Evolutionary conservation across 2,113 vertebrate species (phyloP), one percentile per base, ranked within the genome.

Genomic region (Tangachromis dhanisi): DNA sequence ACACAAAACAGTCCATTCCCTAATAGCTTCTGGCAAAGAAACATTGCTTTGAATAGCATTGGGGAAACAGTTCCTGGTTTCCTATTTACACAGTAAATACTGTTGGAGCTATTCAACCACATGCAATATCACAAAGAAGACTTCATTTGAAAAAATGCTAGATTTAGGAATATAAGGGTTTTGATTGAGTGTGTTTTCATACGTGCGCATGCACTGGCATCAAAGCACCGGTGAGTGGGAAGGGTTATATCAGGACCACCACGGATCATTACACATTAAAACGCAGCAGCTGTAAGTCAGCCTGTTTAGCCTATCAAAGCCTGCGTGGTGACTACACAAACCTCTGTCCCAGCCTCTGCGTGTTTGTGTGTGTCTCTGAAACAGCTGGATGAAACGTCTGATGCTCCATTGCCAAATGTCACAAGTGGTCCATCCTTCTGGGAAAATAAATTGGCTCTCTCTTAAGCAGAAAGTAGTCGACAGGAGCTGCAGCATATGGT

Each of bases 391-490:
- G 85, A 94, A 95, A 88, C 51, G 83, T 86, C 83, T 91, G 85
- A 92, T 63, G 88, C 90, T 90, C 79, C 83, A 84, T 91, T 91
- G 88, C 93, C 94, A 95, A 95, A 95, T 95, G 96, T 96, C 95
- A 94, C 92, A 92, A 94, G 92, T 90, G 73, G 91, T 93, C 89
- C 90, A 87, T 94, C 94, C 90, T 95, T 92, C 84, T 89, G 85
- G 90, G 80, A 85, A 91, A 95, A 95, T 96, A 94, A 95, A 95
- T 96, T 96, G 94, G 87, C 94, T 95, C 81, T 90, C 84, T 91
- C 85, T 92, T 94, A 92, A 93, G 86, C 89, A 93, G 85, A 38
- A 54, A 86, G 78, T 83, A 81, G 81, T 85, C 80, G 81, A 93
- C 92, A 93, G 92, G 89, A 91, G 92, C 92, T 9, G 49, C 83